Base-by-base conservation (phyloP, 2,797 vertebrate genomes). In the Hirundo rustica region DNA sequence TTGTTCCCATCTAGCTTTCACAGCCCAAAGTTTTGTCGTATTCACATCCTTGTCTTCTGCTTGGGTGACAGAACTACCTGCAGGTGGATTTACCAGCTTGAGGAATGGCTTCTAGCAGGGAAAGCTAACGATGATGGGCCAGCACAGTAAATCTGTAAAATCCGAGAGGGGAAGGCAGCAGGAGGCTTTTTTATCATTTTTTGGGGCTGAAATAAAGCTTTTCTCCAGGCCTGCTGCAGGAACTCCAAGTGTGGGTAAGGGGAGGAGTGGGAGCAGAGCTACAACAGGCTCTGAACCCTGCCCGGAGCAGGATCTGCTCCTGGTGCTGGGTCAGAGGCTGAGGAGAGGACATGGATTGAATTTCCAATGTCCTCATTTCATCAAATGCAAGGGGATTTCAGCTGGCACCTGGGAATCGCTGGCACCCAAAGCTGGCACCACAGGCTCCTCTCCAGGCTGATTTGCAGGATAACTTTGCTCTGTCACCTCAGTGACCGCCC, bases 61-160 rank as follows among this genome's bases (percentile, higher is more conserved):
- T 85, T 85, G 13, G 17, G 62, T 42, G 67, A 51, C 76, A 91
- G 58, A 93, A 72, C 50, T 86, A 81, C 84, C 80, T 79, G 85
- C 73, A 94, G 78, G 57, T 83, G 88, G 78, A 89, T 93, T 91
- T 74, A 80, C 44, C 53, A 89, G 67, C 70, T 48, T 84, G 75
- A 90, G 90, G 81, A 86, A 87, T 42, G 32, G 42, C 34, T 88
- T 18, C 36, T 74, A 64, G 68, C 36, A 88, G 58, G n/a, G 66
- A 85, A 30, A 87, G 60, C 82, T 67, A 85, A 81, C 4, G 3
- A 53, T 2, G 8, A 53, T 75, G 76, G 45, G 38, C 51, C 74
- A 82, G 67, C 27, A 86, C 91, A 84, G 57, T 70, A 87, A 91
- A 81, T 85, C 84, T 91, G 82, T 48, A 65, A 61, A 71, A 84